Percentiles rank a stretch among this genome's conserved stretches.
Evolutionary conservation across 2,888 invertebrate species (phyloP).

Genomic region (Lithophane leautieri): DNA sequence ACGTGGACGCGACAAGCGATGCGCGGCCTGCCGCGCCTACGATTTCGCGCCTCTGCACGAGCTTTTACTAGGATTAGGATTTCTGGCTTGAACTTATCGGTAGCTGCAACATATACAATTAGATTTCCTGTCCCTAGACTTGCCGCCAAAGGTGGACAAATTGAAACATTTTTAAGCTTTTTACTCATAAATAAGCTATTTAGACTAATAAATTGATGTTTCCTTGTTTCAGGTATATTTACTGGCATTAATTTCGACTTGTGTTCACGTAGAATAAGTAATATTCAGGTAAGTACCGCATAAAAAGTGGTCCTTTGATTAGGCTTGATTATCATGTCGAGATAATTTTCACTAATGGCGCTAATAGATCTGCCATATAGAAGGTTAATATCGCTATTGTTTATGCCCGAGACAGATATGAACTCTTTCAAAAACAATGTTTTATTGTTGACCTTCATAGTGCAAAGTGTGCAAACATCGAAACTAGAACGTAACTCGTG

Average conservation of each 20-base stretch:
- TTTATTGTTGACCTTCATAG: neutral
- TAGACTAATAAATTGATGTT: neutral
- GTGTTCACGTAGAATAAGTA: neutral
- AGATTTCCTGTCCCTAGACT: neutral
- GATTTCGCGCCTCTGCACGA: no score
- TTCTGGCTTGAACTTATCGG: neutral
- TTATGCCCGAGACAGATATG: neutral
- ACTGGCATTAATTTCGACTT: neutral
- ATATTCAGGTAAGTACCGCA: neutral
- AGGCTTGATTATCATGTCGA: neutral
- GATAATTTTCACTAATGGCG: neutral
- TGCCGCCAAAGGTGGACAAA: neutral
- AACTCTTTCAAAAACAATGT: neutral
- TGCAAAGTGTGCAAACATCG: conserved; percentile 11
- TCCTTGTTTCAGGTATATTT: conserved; percentile 39
- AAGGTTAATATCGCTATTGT: no score
- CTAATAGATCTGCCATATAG: no score
- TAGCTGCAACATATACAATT: neutral
- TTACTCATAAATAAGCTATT: neutral
- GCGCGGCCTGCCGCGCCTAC: no score
- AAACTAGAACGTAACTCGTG: conserved; percentile 13
- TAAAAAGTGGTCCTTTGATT: neutral
- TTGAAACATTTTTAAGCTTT: neutral
- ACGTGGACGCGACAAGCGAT: no score
- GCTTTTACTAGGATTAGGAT: neutral